phyloP scores from a whole-genome alignment of 2,113 vertebrate species.

The Cynopterus brachyotis region DNA sequence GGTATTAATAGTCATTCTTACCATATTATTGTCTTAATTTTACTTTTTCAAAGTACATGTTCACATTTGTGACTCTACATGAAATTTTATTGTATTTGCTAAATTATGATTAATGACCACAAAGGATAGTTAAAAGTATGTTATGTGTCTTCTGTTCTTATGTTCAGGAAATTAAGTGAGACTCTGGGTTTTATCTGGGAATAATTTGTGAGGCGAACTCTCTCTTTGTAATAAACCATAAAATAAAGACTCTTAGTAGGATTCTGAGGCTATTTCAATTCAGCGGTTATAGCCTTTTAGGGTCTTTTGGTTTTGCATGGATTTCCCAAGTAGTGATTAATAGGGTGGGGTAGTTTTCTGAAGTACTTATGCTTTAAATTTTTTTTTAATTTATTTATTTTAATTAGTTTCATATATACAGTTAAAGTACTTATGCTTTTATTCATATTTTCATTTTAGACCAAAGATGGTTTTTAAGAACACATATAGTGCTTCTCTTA shows the following conservation, averaged over 20 bases:
- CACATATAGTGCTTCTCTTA: background rate
- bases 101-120: conserved; percentile 1
- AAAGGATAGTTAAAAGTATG: background rate
- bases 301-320: background rate
- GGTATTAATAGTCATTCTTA: conserved; percentile 8
- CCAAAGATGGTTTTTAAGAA: background rate
- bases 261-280: conserved; percentile 7
- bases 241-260: background rate
- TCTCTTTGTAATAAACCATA: background rate
- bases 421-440: background rate
- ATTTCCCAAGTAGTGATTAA: conserved; percentile 8
- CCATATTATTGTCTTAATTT: background rate
- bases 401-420: too few species aligned
- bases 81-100: conserved; percentile 34
- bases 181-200: background rate
- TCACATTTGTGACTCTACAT: background rate
- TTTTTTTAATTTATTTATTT: too few species aligned
- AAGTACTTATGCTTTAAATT: background rate
- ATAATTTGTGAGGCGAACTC: background rate
- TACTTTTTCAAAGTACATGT: background rate
- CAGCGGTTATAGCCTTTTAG: background rate
- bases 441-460: conserved; percentile 34
- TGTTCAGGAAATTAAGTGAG: background rate
- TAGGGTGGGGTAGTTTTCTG: background rate
- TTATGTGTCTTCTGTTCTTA: background rate